Evolutionary conservation across 1,140 invertebrate species (phyloP), one percentile per base, ranked within the genome.

Genomic region (Andricus grossulariae): DNA sequence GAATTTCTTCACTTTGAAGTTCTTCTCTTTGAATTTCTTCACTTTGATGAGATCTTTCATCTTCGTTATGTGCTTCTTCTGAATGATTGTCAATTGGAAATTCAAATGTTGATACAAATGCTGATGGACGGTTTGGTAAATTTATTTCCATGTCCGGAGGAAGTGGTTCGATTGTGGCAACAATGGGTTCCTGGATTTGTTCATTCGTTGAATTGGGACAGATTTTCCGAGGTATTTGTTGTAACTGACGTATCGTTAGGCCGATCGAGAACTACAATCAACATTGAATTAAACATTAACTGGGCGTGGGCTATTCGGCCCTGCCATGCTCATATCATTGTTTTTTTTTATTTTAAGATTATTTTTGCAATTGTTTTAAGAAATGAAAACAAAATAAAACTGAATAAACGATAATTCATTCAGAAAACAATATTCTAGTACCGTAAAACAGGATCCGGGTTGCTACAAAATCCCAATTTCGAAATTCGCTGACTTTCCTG

Each of bases 261-360:
- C 10, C 13, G 15, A 66, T 66, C 16, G 25, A 66, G n/a, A 7
- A 66, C 60, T 66, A 45, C 13, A 66, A 60, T 60, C 21, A 39
- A 66, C 15, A 66, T 66, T 25, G 60, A 66, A 32, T 66, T 32
- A 13, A 66, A 66, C 45, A 66, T 66, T 66, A 66, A 66, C 60
- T 66, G 21, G 60, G 60, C 60, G 32, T 16, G 60, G 57, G 13
- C 25, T 39, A 15, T 39, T 66, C n/a, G 25, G 13, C 60, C 60
- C 25, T n/a, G 32, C 60, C 25, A 39, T 66, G 16, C 39, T 39
- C 4, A 45, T 66, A 19, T 55, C 6, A 55, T 45, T 45, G 7
- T 45, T 25, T 25, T 16, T 66, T 39, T 60, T 60, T 60, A 54
- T n/a, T n/a, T 15, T 15, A 15, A 60, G 13, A 60, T 13, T 25